phyloP scores from a whole-genome alignment of 2,888 invertebrate genomes.

The Euphydryas editha region DNA sequence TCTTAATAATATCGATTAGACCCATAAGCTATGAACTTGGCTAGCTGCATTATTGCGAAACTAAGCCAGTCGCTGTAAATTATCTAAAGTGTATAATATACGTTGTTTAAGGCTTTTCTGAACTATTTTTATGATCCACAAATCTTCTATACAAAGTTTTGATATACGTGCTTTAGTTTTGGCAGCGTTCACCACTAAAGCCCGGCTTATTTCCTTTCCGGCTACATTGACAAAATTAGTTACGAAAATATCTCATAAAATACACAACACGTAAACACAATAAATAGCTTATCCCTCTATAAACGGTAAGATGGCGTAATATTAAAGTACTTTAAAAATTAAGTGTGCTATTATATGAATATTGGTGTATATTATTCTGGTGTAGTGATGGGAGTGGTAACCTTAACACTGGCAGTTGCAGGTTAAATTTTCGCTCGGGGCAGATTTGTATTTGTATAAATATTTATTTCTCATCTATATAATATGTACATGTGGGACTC shows the following conservation, averaged over 20 bases:
- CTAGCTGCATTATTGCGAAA: neutral
- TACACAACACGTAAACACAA: neutral
- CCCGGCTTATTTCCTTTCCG: neutral
- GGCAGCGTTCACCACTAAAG: neutral
- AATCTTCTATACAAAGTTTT: neutral
- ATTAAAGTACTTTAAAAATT: neutral
- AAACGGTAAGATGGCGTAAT: neutral
- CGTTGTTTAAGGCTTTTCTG: neutral
- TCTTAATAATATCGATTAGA: no score
- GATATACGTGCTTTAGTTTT: slow-evolving; percentile 1
- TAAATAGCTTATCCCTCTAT: neutral
- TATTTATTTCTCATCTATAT: no score
- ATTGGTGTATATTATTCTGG: no score
- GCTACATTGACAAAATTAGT: neutral
- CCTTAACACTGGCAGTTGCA: no score
- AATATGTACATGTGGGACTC: no score
- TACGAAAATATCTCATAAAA: neutral
- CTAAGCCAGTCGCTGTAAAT: neutral
- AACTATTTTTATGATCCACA: neutral
- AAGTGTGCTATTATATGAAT: no score
- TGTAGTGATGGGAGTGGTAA: no score
- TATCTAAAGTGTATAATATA: neutral
- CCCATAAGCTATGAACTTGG: no score
- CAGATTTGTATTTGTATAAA: no score
- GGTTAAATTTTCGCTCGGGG: no score